Base-by-base conservation (phyloP, 2,888 invertebrate species). In the Onchidella celtica region DNA sequence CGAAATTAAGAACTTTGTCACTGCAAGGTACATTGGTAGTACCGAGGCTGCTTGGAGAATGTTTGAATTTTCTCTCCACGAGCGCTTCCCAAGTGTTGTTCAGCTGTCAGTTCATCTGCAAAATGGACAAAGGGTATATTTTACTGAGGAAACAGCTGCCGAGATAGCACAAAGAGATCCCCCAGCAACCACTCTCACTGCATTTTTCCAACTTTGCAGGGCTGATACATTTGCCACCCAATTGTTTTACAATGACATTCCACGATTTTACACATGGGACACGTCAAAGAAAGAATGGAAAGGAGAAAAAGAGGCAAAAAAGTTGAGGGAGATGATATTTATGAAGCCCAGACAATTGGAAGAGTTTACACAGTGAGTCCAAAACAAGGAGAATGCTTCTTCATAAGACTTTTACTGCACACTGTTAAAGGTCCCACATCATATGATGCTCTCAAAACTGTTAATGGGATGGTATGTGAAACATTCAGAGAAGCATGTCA, bases 401-500 rank as follows among this genome's bases (percentile, higher is more conserved):
- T 14, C n/a, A 9, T 24, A 17, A 11, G 70, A 36, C 47, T 70
- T 36, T 27, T 70, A 4, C 70, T 6, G 21, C 38, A 70, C 24
- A 21, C 6, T 14, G 70, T 36, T 17, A 40, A 17, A 17, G 36
- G 40, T 6, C 70, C 70, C 3, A 6, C n/a, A 27, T 36, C 70
- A 3, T 70, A 38, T 40, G 40, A 36, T 36, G 70, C 6, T 11
- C 47, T 70, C 38, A 70, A 40, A 70, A 40, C 47, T 36, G 38
- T 70, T 3, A 24, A 70, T 40, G 47, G 70, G 3, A 21, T 11
- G n/a, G 4, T 70, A 17, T 70, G 9, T 38, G 14, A 6, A 40
- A 70, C 27, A 24, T 47, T 17, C 55, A 72, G 55, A 24, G 47
- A 72, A 6, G 40, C 57, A 72, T 72, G 72, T 55, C 2, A 47